Base-by-base conservation (phyloP, 53 echinoderm and acorn worm genomes). In the Mesocentrotus franciscanus region DNA sequence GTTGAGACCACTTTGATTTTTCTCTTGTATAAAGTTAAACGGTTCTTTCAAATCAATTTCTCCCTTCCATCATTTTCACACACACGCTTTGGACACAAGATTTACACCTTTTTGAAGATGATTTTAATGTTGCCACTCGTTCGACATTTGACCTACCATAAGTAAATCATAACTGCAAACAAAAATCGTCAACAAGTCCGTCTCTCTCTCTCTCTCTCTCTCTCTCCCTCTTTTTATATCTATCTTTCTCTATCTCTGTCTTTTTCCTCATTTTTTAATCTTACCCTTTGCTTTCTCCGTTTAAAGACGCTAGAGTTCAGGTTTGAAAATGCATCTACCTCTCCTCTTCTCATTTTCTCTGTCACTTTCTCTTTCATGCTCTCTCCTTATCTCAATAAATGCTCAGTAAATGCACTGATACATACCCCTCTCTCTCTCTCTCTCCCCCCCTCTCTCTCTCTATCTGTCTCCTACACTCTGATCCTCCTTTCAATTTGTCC, bases 41-140 rank as follows among this genome's bases (percentile, higher is more conserved):
- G 2, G 75, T n/a, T 75, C 20, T 75, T 75, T 29, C 75, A 75
- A 30, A 22, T 66, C 22, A 18, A 9, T 8, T 66, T 66, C 18
- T 66, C 32, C 30, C 12, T 84, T 84, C 0, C 22, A 22, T 49
- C 10, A 84, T 39, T 39, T 84, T 84, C 76, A 49, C 22, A 49
- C 7, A 18, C 39, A 49, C 20, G 22, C 39, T n/a, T 87, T 58
- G 59, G 57, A 87, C 58, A 58, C 59, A 87, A 87, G 87, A 87
- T 87, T 87, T 87, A 87, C 87, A 87, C 87, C 58, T 87, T 87
- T 58, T 87, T n/a, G 58, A 58, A 87, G 10, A 87, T 87, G 87
- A 58, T 58, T 87, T 87, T 87, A 87, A 87, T 87, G 58, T 87
- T 87, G 87, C 87, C 87, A 87, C 87, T 87, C 58, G 87, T 58